Evolutionary conservation across 2,113 vertebrate genomes (phyloP).

Genomic region (Actinemys pallida): DNA sequence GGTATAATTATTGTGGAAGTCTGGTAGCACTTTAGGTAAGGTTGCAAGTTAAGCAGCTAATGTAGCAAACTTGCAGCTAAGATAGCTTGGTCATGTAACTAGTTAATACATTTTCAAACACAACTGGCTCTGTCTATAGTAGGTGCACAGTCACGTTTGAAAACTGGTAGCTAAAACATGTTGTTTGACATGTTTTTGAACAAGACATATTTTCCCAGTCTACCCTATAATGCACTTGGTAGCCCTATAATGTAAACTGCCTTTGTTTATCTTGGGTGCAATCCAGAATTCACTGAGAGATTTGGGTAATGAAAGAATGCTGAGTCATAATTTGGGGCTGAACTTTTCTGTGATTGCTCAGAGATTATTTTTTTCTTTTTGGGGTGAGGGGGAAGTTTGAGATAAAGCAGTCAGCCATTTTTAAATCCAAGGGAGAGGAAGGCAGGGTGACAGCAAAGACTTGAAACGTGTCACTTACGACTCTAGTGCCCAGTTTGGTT

Average conservation of each 20-base stretch:
- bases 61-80: background rate
- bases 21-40: background rate
- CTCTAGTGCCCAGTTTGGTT: background rate
- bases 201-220: background rate
- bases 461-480: background rate
- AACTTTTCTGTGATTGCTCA: background rate
- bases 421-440: background rate
- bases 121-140: background rate
- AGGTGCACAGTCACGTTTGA: background rate
- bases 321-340: background rate
- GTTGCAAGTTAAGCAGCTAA: background rate
- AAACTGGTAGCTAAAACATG: background rate
- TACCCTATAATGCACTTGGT: background rate
- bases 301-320: background rate
- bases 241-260: background rate
- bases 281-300: background rate
- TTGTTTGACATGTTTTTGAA: background rate
- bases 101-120: background rate
- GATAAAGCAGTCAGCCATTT: fast-evolving
- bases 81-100: background rate
- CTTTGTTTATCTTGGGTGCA: background rate
- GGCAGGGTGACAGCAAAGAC: background rate
- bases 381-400: fast-evolving
- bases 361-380: background rate
- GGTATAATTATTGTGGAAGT: fast-evolving